These are phyloP conservation scores for Australoheros facetus DNA, from an alignment of 2,797 vertebrate species.

Conservation along the genomic window DNA sequence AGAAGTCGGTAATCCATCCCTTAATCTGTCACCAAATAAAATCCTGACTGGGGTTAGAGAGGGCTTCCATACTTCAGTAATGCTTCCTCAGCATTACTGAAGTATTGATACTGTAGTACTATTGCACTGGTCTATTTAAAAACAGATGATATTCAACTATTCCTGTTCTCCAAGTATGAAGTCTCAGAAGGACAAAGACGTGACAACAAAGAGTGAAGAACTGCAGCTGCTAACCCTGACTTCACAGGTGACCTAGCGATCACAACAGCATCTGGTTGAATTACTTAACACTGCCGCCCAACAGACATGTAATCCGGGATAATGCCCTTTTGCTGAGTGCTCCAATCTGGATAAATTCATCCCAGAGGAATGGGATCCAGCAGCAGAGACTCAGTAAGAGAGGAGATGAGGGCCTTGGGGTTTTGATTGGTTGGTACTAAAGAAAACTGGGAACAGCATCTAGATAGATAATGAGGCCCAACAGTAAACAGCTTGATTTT, in stretches of 20 bases:
- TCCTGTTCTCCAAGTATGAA: neutral
- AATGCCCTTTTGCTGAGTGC: slow-evolving; percentile 85
- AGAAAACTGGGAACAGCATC: slow-evolving; percentile 61
- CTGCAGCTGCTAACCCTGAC: slow-evolving; percentile 46
- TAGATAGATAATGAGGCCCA: slow-evolving; percentile 71
- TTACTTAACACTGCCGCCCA: slow-evolving; percentile 83
- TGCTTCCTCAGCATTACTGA: slow-evolving; percentile 4
- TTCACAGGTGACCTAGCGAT: slow-evolving; percentile 79
- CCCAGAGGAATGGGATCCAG: slow-evolving; percentile 78
- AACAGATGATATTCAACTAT: neutral
- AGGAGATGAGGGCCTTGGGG: slow-evolving; percentile 60
- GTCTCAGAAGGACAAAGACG: slow-evolving; percentile 22
- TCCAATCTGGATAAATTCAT: slow-evolving; percentile 85
- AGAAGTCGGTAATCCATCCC: slow-evolving; percentile 79
- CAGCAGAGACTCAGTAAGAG: slow-evolving; percentile 59
- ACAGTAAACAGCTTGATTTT: slow-evolving; percentile 79
- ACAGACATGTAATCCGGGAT: slow-evolving; percentile 85
- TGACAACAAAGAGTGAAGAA: slow-evolving; percentile 28
- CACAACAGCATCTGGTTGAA: slow-evolving; percentile 84
- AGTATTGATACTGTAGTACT: neutral
- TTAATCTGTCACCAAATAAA: slow-evolving; percentile 79
- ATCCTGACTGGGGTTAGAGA: slow-evolving; percentile 52
- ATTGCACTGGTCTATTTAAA: neutral
- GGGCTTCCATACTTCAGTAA: slow-evolving; percentile 2
- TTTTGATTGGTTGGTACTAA: slow-evolving; percentile 73